Base-by-base conservation (phyloP, 92 coral and sea anemone species). In the Siderastrea siderea region DNA sequence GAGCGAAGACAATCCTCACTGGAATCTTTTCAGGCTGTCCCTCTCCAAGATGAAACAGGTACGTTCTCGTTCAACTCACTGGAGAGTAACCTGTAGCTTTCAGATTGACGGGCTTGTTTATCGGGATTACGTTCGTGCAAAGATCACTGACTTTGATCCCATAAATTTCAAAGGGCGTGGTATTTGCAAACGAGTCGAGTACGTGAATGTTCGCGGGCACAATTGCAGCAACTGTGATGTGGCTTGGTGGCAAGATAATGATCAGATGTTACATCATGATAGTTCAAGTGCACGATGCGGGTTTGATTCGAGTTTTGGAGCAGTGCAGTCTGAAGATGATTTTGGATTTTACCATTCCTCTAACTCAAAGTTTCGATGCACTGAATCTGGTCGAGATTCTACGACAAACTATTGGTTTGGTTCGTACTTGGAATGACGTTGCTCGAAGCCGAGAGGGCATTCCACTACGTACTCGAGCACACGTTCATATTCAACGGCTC, bases 31-130 rank as follows among this genome's bases (percentile, higher is more conserved):
- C 47, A 78, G 96, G 17, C 75, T 90, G 16, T 77, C 81, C 7
- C 65, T 81, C 75, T 47, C 63, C 17, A 71, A 80, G 45, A 91
- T 88, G 93, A 81, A 44, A 48, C 72, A 58, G 8, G 78, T 91
- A 19, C 45, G 50, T 62, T 53, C 83, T 16, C 89, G 70, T 9
- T 92, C 95, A 17, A 67, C 78, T 11, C 89, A 80, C 68, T 92
- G 95, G 95, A 77, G 95, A 43, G 81, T 90, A 58, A 92, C 95
- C 6, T 89, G 93, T 85, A 86, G 84, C 57, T 75, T 85, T 47
- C 90, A 79, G 15, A 62, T 53, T 16, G 81, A 80, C 55, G 93
- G 93, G 15, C 51, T 92, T 14, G 93, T 80, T 26, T 26, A 26
- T 26, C 38, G 38, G 38, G 38, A 26, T 26, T 26, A 26, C 38